Percentiles rank a stretch among this genome's conserved stretches.
Evolutionary conservation across 2,113 vertebrate genomes (phyloP).

Genomic region (Semnornis frantzii): DNA sequence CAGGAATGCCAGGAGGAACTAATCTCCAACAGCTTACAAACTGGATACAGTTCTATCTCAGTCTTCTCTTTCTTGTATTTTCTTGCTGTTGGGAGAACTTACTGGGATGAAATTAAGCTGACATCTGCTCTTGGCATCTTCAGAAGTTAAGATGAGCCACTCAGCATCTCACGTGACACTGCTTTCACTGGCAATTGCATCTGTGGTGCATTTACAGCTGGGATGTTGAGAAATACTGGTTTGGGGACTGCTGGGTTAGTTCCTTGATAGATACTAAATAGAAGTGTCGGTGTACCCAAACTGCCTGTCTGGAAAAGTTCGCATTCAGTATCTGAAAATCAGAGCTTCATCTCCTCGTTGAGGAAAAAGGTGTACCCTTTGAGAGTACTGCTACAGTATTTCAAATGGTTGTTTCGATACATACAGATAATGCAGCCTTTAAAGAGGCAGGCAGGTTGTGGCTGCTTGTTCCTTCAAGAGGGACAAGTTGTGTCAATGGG

Average conservation of each 20-base stretch:
- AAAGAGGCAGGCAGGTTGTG: background rate
- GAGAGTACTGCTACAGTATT: background rate
- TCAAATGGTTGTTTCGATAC: background rate
- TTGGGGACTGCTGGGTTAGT: background rate
- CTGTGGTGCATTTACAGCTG: background rate
- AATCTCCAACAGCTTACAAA: background rate
- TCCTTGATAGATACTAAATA: background rate
- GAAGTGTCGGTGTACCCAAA: background rate
- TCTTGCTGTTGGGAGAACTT: background rate
- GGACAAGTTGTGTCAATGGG: background rate
- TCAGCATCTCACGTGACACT: fast-evolving
- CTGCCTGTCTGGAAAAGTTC: background rate
- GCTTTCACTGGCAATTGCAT: background rate
- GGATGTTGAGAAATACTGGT: background rate
- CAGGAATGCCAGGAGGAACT: background rate
- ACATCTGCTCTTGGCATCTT: background rate
- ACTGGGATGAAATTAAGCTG: background rate
- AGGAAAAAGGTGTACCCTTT: background rate
- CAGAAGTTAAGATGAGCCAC: background rate
- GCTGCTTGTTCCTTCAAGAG: background rate
- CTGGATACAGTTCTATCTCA: background rate
- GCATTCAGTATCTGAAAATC: background rate
- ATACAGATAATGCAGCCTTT: background rate
- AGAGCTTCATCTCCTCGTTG: fast-evolving
- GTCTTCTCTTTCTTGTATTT: background rate